Conservation (phyloP, 2,888 invertebrate genomes). For the Linnaemya tessellans region DNA sequence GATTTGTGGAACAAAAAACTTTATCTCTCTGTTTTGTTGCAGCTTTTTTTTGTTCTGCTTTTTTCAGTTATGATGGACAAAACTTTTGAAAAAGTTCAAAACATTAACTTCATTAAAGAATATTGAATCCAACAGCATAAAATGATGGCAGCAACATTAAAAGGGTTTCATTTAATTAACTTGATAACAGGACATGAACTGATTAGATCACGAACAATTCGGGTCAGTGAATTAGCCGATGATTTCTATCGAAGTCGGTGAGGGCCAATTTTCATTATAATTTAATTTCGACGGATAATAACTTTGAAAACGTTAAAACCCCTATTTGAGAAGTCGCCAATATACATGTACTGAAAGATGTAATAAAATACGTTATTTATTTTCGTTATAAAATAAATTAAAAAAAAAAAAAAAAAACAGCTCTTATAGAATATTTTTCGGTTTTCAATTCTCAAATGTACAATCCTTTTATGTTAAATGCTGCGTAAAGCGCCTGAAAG, state of each 20-base stretch:
- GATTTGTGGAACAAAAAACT: slow-evolving; percentile 11
- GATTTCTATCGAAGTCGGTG: slow-evolving; percentile 26
- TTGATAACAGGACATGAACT: slow-evolving; percentile 57
- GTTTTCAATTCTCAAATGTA: too few species aligned
- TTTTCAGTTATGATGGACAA: slow-evolving; percentile 53
- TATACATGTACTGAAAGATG: too few species aligned
- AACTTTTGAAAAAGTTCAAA: slow-evolving; percentile 58
- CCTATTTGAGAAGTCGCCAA: too few species aligned
- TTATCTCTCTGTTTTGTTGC: slow-evolving; percentile 13
- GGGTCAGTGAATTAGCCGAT: slow-evolving; percentile 33
- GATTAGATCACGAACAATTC: slow-evolving; percentile 37
- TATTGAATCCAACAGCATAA: slow-evolving; percentile 26
- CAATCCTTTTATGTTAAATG: too few species aligned
- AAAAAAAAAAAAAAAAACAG: too few species aligned
- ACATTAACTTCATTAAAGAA: slow-evolving; percentile 61
- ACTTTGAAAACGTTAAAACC: neutral
- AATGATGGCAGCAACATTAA: slow-evolving; percentile 28
- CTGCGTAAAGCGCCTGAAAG: too few species aligned
- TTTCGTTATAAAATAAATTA: too few species aligned
- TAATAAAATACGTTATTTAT: too few species aligned
- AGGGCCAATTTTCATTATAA: slow-evolving; percentile 40
- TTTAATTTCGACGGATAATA: neutral
- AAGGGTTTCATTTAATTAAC: slow-evolving; percentile 64
- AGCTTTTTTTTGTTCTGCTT: slow-evolving; percentile 1
- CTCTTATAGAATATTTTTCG: too few species aligned